Percentiles rank a stretch among this genome's conserved stretches.
Conservation (phyloP, 23 tunicate genomes). For the Diplosoma virens region DNA sequence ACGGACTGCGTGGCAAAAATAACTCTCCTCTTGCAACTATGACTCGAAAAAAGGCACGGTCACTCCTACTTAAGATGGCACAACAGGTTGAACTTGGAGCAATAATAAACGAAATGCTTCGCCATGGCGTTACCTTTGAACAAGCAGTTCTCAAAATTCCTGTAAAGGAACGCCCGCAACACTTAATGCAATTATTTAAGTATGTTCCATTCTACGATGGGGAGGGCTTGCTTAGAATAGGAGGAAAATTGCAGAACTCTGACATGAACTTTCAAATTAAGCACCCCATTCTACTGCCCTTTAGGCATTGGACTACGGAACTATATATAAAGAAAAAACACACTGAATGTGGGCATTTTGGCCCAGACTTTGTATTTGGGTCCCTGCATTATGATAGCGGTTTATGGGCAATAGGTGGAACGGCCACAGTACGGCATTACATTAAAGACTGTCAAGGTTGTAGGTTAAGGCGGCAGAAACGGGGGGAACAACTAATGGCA, state of each 20-base stretch:
- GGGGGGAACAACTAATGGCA: slow-evolving; percentile 4
- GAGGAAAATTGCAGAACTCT: slow-evolving; percentile 1
- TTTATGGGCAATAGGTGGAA: background rate
- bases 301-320: background rate
- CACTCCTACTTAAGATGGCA: background rate
- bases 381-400: background rate
- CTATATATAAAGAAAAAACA: background rate
- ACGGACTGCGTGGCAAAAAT: background rate
- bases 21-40: background rate
- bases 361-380: background rate
- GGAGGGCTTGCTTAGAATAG: background rate
- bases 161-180: background rate
- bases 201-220: background rate
- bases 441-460: background rate
- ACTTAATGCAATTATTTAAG: background rate
- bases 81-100: background rate
- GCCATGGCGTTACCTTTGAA: background rate
- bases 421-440: background rate
- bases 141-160: background rate
- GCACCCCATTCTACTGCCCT: background rate
- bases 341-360: background rate
- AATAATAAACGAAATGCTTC: background rate
- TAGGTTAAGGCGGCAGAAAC: background rate
- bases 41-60: background rate
- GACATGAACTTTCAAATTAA: background rate